Evolutionary conservation across 1,140 invertebrate species (phyloP).

Genomic region (Melanaphis sacchari): DNA sequence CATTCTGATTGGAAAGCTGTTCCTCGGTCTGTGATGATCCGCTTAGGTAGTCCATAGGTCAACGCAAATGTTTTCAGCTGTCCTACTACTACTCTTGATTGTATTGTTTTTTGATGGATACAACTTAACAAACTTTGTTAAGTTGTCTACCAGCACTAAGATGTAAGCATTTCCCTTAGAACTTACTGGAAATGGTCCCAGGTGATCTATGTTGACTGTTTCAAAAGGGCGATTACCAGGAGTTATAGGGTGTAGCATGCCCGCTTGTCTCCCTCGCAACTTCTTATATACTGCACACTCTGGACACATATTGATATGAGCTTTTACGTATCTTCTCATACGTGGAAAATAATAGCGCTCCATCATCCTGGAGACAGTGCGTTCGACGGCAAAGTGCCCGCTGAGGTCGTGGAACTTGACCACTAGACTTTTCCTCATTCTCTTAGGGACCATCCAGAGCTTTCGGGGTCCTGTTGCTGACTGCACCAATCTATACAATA

Average conservation of each 20-base stretch:
- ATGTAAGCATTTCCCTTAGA: background rate
- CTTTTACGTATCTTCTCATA: background rate
- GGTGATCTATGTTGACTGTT: background rate
- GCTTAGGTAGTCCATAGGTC: background rate
- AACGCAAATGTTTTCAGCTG: background rate
- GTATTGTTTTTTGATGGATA: background rate
- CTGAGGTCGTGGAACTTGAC: background rate
- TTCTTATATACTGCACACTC: constrained; percentile 59
- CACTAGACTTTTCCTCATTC: background rate
- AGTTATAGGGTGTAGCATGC: constrained; percentile 59
- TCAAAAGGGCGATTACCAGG: background rate
- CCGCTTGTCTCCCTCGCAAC: constrained; percentile 58
- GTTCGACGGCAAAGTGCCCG: background rate
- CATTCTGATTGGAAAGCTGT: background rate
- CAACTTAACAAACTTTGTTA: constrained; percentile 21
- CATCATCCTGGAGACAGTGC: background rate
- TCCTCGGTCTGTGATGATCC: background rate
- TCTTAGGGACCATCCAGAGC: constrained; percentile 32
- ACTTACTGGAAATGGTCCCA: background rate
- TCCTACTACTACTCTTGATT: background rate
- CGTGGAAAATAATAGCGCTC: background rate
- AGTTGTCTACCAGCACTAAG: background rate
- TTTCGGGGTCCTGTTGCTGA: background rate
- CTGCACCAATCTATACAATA: background rate
- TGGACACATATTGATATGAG: constrained; percentile 59